phyloP scores from a whole-genome alignment of 1,140 invertebrate species.

The Telenomus remus region DNA sequence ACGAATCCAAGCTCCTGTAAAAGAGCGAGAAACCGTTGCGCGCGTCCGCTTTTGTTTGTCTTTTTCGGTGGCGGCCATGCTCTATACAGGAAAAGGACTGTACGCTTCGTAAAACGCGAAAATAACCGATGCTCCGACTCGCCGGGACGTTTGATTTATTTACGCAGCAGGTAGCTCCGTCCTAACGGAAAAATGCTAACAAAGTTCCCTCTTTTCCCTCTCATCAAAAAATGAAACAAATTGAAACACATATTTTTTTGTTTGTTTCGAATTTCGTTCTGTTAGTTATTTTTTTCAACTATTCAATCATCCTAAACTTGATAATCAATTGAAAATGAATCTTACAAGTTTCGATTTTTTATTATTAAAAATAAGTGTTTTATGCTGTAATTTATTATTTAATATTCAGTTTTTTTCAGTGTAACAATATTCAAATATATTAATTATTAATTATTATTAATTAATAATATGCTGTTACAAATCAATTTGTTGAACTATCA shows the following conservation, averaged over 20 bases:
- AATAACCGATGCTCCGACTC: constrained; percentile 26
- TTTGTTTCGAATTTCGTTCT: no score
- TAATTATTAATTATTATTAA: no score
- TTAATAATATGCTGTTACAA: no score
- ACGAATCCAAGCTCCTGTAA: constrained; percentile 11
- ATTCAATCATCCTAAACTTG: no score
- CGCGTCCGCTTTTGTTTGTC: constrained; percentile 21
- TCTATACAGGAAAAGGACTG: constrained; percentile 21
- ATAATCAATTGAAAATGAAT: no score
- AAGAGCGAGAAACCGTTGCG: constrained; percentile 2
- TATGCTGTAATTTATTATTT: no score
- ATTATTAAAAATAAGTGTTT: no score
- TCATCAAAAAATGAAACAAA: background rate
- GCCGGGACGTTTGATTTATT: constrained; percentile 30
- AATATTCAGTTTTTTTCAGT: no score
- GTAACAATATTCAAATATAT: no score
- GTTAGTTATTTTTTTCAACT: background rate
- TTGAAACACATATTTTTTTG: background rate
- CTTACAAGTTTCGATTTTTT: no score
- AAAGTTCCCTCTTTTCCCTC: background rate
- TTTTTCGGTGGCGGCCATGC: constrained; percentile 19
- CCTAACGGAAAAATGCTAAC: constrained; percentile 3
- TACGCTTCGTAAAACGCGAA: constrained; percentile 31
- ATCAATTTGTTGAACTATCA: no score
- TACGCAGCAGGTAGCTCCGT: constrained; percentile 14